Conservation (phyloP, 30 jellyfish, hydroid and myxozoan genomes). For the Pelagia noctiluca region DNA sequence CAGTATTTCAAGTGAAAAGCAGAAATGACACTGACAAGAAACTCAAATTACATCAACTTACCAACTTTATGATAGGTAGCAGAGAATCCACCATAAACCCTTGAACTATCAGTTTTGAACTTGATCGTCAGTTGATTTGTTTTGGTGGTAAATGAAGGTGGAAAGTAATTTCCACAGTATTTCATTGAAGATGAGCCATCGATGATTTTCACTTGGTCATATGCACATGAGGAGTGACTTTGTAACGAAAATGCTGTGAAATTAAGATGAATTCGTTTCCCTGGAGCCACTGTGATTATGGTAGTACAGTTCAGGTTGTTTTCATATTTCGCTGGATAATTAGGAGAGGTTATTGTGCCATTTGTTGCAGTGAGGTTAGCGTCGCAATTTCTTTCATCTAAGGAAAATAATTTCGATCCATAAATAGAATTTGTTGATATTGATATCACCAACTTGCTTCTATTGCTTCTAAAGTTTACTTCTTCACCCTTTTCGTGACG, state of each 20-base stretch:
- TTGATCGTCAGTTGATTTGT: slow-evolving; percentile 32
- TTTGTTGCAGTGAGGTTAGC: slow-evolving; percentile 34
- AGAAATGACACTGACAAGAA: too few species aligned
- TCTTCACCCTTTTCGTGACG: too few species aligned
- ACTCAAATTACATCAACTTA: not conserved
- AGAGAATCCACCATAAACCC: slow-evolving; percentile 47
- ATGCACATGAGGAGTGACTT: slow-evolving; percentile 22
- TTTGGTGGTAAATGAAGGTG: slow-evolving; percentile 14
- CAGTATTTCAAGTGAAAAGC: too few species aligned
- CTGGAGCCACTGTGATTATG: slow-evolving; percentile 48
- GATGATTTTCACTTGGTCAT: slow-evolving; percentile 37
- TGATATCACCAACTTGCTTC: too few species aligned
- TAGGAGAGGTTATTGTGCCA: slow-evolving; percentile 72
- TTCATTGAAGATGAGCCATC: slow-evolving; percentile 44
- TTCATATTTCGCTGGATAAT: slow-evolving; percentile 64
- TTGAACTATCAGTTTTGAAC: slow-evolving; percentile 50
- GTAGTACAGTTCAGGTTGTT: slow-evolving; percentile 53
- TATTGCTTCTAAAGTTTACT: too few species aligned
- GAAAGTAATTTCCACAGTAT: slow-evolving; percentile 61
- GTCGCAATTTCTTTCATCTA: slow-evolving; percentile 78
- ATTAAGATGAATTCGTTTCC: slow-evolving; percentile 48
- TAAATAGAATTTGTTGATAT: too few species aligned
- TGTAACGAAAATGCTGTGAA: slow-evolving; percentile 52
- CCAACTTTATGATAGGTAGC: not conserved
- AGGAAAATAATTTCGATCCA: too few species aligned